Percentiles rank a stretch among this genome's conserved stretches.
phyloP scores from a whole-genome alignment of 2,888 invertebrate genomes.

The Bhutanitis thaidina region DNA sequence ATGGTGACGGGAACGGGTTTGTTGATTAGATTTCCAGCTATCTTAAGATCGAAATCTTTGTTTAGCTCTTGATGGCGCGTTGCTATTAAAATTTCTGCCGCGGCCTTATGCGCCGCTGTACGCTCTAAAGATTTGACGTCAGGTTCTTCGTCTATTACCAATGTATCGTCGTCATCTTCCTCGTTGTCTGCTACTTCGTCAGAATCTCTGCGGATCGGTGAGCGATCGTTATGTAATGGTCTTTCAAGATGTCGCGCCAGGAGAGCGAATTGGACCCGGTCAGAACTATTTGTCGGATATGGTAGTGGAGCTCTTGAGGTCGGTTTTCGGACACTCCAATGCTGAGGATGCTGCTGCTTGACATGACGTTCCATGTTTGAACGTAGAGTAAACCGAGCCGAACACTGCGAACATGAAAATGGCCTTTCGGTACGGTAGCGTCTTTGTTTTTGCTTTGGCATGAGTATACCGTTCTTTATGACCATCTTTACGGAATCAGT shows the following conservation, averaged over 20 bases:
- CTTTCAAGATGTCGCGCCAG: constrained; percentile 88
- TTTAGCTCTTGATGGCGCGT: constrained; percentile 65
- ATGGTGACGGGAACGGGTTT: constrained; percentile 52
- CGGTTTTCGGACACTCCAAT: constrained; percentile 89
- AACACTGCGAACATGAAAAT: constrained; percentile 94
- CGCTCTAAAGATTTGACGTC: constrained; percentile 56
- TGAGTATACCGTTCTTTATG: constrained; percentile 92
- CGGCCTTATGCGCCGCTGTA: constrained; percentile 76
- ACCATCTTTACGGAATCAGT: constrained; percentile 91
- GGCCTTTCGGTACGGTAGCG: constrained; percentile 94
- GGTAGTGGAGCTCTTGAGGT: constrained; percentile 66
- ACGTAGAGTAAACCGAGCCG: constrained; percentile 93
- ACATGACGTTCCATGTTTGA: constrained; percentile 97
- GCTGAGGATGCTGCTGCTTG: constrained; percentile 95
- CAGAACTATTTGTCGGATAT: constrained; percentile 55
- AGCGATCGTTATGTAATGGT: constrained; percentile 65
- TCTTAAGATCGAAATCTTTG: constrained; percentile 76
- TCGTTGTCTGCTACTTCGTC: constrained; percentile 82
- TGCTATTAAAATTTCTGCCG: constrained; percentile 79
- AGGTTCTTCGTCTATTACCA: constrained; percentile 84
- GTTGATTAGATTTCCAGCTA: constrained; percentile 79
- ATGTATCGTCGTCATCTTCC: constrained; percentile 83
- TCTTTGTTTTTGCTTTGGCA: constrained; percentile 95
- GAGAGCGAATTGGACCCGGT: constrained; percentile 85
- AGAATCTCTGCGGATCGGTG: constrained; percentile 63